These are phyloP conservation scores for Desoria tigrina DNA, from an alignment of 2,888 invertebrate species.

Conservation along the genomic window DNA sequence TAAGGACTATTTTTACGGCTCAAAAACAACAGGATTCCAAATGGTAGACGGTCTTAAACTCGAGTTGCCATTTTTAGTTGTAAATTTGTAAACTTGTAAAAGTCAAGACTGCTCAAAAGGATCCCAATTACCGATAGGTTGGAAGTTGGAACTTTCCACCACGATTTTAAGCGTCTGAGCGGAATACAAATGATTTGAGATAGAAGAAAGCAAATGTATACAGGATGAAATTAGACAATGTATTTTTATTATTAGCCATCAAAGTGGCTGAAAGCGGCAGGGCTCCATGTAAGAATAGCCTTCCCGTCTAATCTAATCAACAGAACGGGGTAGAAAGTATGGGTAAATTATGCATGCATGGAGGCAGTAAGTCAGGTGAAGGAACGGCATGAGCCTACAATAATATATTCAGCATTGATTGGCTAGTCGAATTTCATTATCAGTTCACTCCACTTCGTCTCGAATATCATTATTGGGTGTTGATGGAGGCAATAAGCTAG, in stretches of 20 bases:
- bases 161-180: too few relatives aligned
- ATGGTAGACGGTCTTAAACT: too few relatives aligned
- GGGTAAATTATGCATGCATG: background rate
- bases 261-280: background rate
- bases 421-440: constrained; percentile 10
- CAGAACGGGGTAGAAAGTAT: background rate
- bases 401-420: constrained; percentile 8
- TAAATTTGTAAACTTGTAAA: too few relatives aligned
- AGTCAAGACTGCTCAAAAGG: too few relatives aligned
- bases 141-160: too few relatives aligned
- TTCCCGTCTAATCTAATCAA: constrained; percentile 11
- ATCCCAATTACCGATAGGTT: too few relatives aligned
- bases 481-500: constrained; percentile 11
- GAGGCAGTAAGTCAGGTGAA: background rate
- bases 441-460: constrained; percentile 10
- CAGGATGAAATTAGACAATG: too few relatives aligned
- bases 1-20: too few relatives aligned
- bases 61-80: too few relatives aligned
- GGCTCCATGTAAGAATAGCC: background rate
- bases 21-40: too few relatives aligned
- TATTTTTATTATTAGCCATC: background rate
- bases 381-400: constrained; percentile 9
- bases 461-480: constrained; percentile 11
- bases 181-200: too few relatives aligned
- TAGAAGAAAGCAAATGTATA: too few relatives aligned